Evolutionary conservation across 2,888 invertebrate genomes (phyloP).

Genomic region (Aspidiotus destructor): DNA sequence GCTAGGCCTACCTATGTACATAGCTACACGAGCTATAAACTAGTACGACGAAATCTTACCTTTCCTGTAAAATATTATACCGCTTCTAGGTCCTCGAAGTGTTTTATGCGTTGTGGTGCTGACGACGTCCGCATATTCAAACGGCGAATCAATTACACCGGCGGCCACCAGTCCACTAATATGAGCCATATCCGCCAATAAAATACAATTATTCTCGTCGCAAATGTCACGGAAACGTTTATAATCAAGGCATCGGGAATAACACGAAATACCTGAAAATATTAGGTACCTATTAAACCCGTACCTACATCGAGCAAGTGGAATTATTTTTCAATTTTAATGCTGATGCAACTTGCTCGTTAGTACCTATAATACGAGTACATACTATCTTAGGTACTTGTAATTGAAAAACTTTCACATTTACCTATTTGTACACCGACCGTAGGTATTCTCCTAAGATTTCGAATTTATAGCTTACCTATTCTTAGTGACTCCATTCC

Average conservation of each 20-base stretch:
- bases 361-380: no score
- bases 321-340: neutral
- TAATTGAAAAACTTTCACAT: no score
- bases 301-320: neutral
- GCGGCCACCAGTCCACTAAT: conserved; percentile 86
- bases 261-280: conserved; percentile 66
- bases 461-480: no score
- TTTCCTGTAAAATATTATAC: conserved; percentile 85
- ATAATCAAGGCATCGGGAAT: conserved; percentile 86
- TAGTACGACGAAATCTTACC: conserved; percentile 42
- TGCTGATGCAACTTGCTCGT: neutral
- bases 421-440: no score
- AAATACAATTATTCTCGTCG: conserved; percentile 70
- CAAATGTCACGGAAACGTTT: conserved; percentile 74
- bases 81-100: conserved; percentile 75
- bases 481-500: no score
- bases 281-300: conserved; percentile 9
- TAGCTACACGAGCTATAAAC: no score
- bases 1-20: no score
- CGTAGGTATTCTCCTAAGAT: no score
- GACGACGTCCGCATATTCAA: conserved; percentile 83
- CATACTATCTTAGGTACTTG: no score
- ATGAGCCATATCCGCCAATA: conserved; percentile 95
- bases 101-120: conserved; percentile 94
- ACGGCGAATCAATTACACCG: conserved; percentile 78